Percentiles rank a stretch among this genome's conserved stretches.
phyloP scores from a whole-genome alignment of 2,113 vertebrate species.

The Haplotaxodon microlepis region DNA sequence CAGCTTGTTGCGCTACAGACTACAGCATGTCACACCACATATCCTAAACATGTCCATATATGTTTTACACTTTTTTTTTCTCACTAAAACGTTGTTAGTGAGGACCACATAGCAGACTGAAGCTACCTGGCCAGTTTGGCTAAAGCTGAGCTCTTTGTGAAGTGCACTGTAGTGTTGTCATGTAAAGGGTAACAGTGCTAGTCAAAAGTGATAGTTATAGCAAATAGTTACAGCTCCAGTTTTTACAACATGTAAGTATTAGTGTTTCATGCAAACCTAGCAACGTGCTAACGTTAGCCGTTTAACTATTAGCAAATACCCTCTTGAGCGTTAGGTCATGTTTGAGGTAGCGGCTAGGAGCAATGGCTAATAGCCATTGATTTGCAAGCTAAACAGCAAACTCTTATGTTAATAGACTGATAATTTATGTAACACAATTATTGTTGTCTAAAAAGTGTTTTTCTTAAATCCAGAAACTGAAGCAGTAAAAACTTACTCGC shows the following conservation, averaged over 20 bases:
- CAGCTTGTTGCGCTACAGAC: background rate
- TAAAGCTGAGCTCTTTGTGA: background rate
- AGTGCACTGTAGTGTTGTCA: background rate
- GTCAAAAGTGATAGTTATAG: background rate
- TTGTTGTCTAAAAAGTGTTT: background rate
- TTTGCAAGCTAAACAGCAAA: background rate
- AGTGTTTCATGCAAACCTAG: background rate
- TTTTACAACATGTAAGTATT: background rate
- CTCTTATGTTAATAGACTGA: background rate
- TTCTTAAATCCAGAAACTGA: background rate
- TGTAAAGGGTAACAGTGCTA: accelerated
- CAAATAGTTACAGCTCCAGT: background rate
- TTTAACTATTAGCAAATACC: background rate
- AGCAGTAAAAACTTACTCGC: background rate
- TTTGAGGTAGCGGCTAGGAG: background rate
- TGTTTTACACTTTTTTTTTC: background rate
- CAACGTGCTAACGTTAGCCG: accelerated
- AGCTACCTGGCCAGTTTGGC: background rate
- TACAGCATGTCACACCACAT: background rate
- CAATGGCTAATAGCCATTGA: background rate
- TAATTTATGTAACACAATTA: background rate
- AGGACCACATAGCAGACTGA: background rate
- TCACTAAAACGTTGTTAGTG: background rate
- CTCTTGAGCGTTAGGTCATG: background rate
- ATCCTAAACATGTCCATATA: background rate